Percentiles rank a stretch among this genome's conserved stretches.
Conservation (phyloP, 2,888 invertebrate species). For the Proisotoma minuta region DNA sequence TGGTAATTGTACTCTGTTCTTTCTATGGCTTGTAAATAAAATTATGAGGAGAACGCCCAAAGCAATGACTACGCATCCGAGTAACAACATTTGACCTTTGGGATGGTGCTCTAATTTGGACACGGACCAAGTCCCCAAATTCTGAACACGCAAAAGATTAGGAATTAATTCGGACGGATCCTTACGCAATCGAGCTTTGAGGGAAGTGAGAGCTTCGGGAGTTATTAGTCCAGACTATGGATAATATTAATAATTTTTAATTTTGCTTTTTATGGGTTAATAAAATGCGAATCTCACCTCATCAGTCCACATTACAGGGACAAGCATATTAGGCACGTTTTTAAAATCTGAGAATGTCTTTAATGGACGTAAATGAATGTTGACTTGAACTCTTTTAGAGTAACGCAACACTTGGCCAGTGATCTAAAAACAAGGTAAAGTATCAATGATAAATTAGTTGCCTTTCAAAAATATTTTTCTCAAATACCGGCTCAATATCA, state of each 20-base stretch:
- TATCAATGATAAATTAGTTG: too few relatives aligned
- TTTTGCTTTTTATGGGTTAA: not conserved
- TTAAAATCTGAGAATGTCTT: not conserved
- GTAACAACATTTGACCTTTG: too few relatives aligned
- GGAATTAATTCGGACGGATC: not conserved
- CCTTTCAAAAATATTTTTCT: not conserved
- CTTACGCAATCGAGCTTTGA: not conserved
- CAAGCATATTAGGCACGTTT: constrained; percentile 4
- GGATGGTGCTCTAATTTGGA: too few relatives aligned
- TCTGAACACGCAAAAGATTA: too few relatives aligned
- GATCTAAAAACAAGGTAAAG: constrained; percentile 4
- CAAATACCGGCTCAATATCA: constrained; percentile 12
- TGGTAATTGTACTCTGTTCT: too few relatives aligned
- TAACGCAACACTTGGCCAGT: constrained; percentile 5
- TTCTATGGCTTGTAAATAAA: too few relatives aligned
- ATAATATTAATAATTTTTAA: not conserved
- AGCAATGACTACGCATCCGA: too few relatives aligned
- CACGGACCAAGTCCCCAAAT: too few relatives aligned
- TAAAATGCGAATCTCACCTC: not conserved
- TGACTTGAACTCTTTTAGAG: not conserved
- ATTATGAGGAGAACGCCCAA: too few relatives aligned
- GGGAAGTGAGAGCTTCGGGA: not conserved
- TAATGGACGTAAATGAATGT: constrained; percentile 11
- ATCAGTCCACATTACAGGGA: constrained; percentile 14
- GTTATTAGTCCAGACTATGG: constrained; percentile 1